phyloP scores from a whole-genome alignment of 2,888 invertebrate genomes.

The Saturnia japonica region DNA sequence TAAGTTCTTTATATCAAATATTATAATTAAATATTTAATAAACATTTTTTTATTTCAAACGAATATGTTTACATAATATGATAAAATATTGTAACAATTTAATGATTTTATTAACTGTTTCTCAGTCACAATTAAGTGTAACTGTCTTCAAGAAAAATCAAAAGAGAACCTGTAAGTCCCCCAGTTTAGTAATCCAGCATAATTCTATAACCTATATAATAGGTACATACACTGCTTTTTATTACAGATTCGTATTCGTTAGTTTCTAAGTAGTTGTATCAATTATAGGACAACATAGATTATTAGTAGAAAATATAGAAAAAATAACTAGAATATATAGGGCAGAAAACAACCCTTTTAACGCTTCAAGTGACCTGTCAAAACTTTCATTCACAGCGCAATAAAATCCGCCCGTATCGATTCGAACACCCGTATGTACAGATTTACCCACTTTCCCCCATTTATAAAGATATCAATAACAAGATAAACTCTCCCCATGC shows the following conservation, averaged over 20 bases:
- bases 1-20: neutral
- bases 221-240: neutral
- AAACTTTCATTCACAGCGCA: conserved; percentile 40
- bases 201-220: neutral
- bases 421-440: conserved; percentile 68
- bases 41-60: no score
- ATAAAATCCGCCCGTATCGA: conserved; percentile 68
- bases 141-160: no score
- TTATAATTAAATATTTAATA: neutral
- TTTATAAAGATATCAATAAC: conserved; percentile 80
- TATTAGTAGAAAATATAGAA: neutral
- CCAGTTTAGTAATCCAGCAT: neutral
- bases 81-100: no score
- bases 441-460: conserved; percentile 74
- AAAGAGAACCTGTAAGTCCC: no score
- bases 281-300: neutral
- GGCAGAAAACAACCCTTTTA: conserved; percentile 37
- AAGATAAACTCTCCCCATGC: conserved; percentile 61
- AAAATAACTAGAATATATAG: conserved; percentile 4
- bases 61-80: no score
- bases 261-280: neutral
- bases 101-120: no score
- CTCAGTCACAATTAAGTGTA: no score
- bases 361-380: conserved; percentile 62
- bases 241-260: neutral